phyloP scores from a whole-genome alignment of 2,797 vertebrate genomes.

The Eulemur mongoz region DNA sequence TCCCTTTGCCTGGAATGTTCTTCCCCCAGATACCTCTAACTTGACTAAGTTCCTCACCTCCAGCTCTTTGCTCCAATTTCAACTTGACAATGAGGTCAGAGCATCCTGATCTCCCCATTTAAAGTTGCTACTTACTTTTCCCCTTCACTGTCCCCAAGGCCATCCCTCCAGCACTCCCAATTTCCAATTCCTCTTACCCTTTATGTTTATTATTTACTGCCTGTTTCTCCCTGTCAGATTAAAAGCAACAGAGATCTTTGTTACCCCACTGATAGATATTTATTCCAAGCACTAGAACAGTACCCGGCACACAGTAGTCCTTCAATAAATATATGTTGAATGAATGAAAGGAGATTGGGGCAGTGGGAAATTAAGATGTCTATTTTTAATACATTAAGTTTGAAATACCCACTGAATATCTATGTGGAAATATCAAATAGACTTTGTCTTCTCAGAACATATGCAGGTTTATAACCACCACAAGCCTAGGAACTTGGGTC shows the following conservation, averaged over 20 bases:
- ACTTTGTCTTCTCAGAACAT: not conserved
- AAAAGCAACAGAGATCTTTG: not conserved
- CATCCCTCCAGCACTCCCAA: not conserved
- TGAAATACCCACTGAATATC: not conserved
- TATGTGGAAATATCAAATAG: not conserved
- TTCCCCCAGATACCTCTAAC: not conserved
- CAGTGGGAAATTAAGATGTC: not conserved
- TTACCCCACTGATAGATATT: not conserved
- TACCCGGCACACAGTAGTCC: not conserved
- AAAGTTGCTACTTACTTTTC: not conserved
- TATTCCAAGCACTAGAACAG: not conserved
- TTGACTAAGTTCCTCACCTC: not conserved
- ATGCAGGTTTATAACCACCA: not conserved
- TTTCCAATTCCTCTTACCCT: not conserved
- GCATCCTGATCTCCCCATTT: not conserved
- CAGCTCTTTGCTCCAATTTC: not conserved
- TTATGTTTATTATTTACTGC: not conserved
- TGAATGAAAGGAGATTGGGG: not conserved
- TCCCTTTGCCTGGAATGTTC: not conserved
- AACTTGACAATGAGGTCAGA: not conserved
- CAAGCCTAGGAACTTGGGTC: not conserved
- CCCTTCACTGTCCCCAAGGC: not conserved
- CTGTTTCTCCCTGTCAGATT: not conserved
- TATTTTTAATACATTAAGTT: slow-evolving; percentile 14
- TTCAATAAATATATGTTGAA: not conserved